Conservation (phyloP, 1,140 invertebrate genomes). For the Leguminivora glycinivorella region DNA sequence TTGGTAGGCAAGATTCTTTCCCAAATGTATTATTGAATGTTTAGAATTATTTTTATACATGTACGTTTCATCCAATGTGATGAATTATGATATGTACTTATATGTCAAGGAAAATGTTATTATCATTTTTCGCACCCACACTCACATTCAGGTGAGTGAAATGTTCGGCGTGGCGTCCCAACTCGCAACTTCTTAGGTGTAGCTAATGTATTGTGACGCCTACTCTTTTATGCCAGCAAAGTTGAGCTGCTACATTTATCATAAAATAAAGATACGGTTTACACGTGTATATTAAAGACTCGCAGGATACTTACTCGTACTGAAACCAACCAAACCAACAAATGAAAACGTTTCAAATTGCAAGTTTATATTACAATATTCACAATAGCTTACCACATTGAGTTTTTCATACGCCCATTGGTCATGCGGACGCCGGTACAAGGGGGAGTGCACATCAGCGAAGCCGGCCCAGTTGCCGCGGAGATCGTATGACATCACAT, state of each 20-base stretch:
- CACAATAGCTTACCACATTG: slow-evolving; percentile 86
- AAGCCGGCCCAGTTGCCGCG: slow-evolving; percentile 95
- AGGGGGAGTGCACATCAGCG: slow-evolving; percentile 91
- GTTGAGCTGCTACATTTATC: background rate
- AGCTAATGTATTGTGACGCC: slow-evolving; percentile 9
- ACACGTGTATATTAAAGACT: background rate
- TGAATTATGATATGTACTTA: background rate
- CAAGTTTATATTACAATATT: slow-evolving; percentile 24
- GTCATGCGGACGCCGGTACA: slow-evolving; percentile 90
- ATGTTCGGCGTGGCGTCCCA: slow-evolving; percentile 22
- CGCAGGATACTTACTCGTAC: background rate
- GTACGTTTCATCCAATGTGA: background rate
- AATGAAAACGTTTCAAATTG: background rate
- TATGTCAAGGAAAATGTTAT: background rate
- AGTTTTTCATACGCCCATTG: slow-evolving; percentile 93
- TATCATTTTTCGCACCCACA: background rate
- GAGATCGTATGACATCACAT: slow-evolving; percentile 95
- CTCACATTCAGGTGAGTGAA: background rate
- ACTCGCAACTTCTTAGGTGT: slow-evolving; percentile 11
- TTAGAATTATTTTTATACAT: background rate
- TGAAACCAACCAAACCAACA: too few relatives aligned
- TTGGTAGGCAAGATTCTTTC: background rate
- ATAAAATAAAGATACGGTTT: background rate
- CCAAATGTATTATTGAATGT: background rate
- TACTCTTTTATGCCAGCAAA: slow-evolving; percentile 7